Conservation (phyloP, 2,797 vertebrate genomes). For the Clarias fuscus region DNA sequence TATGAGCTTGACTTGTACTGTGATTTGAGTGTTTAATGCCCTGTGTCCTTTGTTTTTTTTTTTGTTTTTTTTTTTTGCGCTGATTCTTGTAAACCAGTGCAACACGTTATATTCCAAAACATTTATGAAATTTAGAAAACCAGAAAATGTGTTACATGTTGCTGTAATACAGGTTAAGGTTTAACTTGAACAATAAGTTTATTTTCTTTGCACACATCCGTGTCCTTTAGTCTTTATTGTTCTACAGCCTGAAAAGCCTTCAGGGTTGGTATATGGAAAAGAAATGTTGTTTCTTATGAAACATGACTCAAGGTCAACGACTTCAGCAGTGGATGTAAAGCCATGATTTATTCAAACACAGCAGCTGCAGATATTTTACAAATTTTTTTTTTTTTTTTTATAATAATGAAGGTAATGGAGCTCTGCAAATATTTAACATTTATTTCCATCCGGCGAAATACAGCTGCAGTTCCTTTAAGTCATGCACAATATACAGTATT, state of each 20-base stretch:
- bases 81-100: not conserved
- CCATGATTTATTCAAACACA: conserved; percentile 9
- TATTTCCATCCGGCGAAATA: not conserved
- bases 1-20: not conserved
- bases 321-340: not conserved
- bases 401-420: not conserved
- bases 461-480: not conserved
- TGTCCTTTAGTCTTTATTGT: not conserved
- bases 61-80: too few relatives aligned
- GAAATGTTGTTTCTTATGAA: conserved; percentile 1
- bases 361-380: not conserved
- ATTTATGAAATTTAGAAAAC: not conserved
- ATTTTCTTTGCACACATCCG: not conserved
- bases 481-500: not conserved
- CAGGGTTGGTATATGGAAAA: not conserved
- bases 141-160: not conserved
- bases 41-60: not conserved
- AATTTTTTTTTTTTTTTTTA: too few relatives aligned
- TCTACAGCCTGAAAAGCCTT: not conserved
- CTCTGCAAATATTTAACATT: not conserved
- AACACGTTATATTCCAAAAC: not conserved
- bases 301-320: conserved; percentile 21
- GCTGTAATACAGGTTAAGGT: not conserved
- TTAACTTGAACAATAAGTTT: not conserved
- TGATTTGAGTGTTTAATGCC: not conserved